Conservation (phyloP, 2,113 vertebrate species). For the Lipophrys pholis region DNA sequence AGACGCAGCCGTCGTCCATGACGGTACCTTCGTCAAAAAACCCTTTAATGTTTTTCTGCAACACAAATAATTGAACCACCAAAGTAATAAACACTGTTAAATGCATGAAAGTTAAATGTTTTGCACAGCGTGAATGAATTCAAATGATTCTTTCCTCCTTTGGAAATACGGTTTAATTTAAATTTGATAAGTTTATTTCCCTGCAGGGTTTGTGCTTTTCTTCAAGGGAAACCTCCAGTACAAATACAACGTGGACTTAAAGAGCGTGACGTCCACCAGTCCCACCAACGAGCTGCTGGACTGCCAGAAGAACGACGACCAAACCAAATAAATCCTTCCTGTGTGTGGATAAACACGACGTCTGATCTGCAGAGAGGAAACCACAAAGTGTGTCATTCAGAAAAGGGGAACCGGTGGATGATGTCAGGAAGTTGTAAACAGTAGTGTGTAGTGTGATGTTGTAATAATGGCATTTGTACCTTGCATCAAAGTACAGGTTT, state of each 20-base stretch:
- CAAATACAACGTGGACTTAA: slow-evolving; percentile 53
- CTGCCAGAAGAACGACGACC: slow-evolving; percentile 18
- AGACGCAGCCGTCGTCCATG: slow-evolving; percentile 80
- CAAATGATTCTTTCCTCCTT: too few species aligned
- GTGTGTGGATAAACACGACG: not conserved
- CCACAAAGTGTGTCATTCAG: not conserved
- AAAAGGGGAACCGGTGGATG: slow-evolving; percentile 5
- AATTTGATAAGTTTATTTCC: too few species aligned
- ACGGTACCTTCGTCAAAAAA: slow-evolving; percentile 47
- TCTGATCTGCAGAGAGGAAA: slow-evolving; percentile 5
- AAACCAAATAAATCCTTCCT: slow-evolving; percentile 5
- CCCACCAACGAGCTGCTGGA: slow-evolving; percentile 51
- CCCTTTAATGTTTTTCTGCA: too few species aligned
- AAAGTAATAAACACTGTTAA: too few species aligned
- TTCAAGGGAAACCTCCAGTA: slow-evolving; percentile 65
- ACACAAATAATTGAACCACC: too few species aligned
- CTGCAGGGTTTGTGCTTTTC: slow-evolving; percentile 64
- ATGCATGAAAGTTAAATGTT: too few species aligned
- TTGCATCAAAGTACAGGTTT: not conserved
- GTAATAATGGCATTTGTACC: slow-evolving; percentile 10
- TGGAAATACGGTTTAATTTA: too few species aligned
- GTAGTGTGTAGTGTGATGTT: slow-evolving; percentile 7
- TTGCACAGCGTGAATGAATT: too few species aligned
- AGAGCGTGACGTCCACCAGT: slow-evolving; percentile 21
- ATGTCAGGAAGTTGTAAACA: slow-evolving; percentile 33